Conservation (phyloP, 2,888 invertebrate species). For the Sarcophaga carnaria region DNA sequence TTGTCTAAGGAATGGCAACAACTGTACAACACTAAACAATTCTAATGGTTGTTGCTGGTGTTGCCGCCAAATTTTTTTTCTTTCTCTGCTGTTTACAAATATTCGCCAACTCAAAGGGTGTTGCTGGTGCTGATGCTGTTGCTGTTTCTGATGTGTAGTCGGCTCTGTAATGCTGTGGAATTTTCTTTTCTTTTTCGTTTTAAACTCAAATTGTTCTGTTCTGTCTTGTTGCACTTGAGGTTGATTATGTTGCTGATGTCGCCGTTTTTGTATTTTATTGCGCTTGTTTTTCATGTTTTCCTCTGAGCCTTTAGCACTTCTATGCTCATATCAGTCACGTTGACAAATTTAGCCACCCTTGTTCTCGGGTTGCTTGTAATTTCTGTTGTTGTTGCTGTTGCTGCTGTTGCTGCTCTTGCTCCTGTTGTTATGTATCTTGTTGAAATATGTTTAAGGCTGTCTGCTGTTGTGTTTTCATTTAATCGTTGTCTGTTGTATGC, state of each 20-base stretch:
- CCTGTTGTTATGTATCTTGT: constrained; percentile 29
- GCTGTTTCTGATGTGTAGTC: background rate
- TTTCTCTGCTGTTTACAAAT: constrained; percentile 25
- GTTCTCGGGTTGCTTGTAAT: constrained; percentile 36
- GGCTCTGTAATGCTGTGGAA: background rate
- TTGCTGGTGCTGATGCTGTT: constrained; percentile 25
- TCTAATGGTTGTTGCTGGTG: background rate
- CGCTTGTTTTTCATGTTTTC: constrained; percentile 65
- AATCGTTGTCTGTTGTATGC: constrained; percentile 46
- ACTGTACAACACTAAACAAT: constrained; percentile 15
- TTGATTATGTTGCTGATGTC: constrained; percentile 25
- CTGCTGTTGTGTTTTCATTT: constrained; percentile 62
- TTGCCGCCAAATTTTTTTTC: background rate
- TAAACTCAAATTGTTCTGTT: constrained; percentile 22
- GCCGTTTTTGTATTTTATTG: constrained; percentile 60
- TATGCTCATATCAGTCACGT: constrained; percentile 65
- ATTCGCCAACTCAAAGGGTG: constrained; percentile 21
- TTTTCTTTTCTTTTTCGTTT: constrained; percentile 37
- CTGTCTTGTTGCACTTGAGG: constrained; percentile 18
- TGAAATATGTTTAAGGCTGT: constrained; percentile 31
- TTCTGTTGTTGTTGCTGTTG: constrained; percentile 41
- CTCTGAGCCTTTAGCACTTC: constrained; percentile 55
- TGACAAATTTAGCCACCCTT: constrained; percentile 55
- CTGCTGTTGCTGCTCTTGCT: constrained; percentile 34
- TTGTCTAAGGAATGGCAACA: constrained; percentile 42